Evolutionary conservation across 2,797 vertebrate species (phyloP), one percentile per base, ranked within the genome.

Genomic region (Champsocephalus gunnari): DNA sequence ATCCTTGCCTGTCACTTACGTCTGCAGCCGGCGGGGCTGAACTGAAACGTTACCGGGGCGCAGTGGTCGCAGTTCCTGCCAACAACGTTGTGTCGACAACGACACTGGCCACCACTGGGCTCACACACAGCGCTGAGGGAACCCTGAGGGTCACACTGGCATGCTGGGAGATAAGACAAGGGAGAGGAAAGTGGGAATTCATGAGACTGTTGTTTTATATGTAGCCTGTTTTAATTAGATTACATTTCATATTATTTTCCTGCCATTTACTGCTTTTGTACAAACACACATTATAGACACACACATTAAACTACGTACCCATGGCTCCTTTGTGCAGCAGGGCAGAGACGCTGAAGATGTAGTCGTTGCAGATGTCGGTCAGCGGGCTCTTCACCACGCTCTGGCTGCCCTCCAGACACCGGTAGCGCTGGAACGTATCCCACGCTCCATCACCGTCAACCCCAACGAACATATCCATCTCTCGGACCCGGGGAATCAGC

Each of bases 341-440:
- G 0, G 98, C 96, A 3, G 98, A 99, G 82, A 98, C 95, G 60
- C 97, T 99, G 81, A 98, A 97, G 92, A 99, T 96, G 71, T 97
- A 98, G 75, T 96, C 92, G 79, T 92, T 95, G 77, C 98, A 99
- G 90, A 99, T 97, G 11, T 98, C 96, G 0, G 97, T 98, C 95
- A 97, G 94, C 0, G 97, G 97, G 17, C 95, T 97, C 89, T 99
- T 99, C 67, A 98, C 93, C 43, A 99, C 96, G 0, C 96, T 98
- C 82, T 96, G 95, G 92, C 98, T 99, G 89, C 96, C 97, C 90
- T 99, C 98, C 89, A 98, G 89, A 77, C 98, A 99, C 54, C 98
- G 95, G 89, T 99, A 99, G 81, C 97, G 95, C 88, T 97, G 95
- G 84, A 99, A 99, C 55, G 96, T 99, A 72, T 99, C 97, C 97